Base-by-base conservation (phyloP, 2,888 invertebrate species). In the Folsomia candida region DNA sequence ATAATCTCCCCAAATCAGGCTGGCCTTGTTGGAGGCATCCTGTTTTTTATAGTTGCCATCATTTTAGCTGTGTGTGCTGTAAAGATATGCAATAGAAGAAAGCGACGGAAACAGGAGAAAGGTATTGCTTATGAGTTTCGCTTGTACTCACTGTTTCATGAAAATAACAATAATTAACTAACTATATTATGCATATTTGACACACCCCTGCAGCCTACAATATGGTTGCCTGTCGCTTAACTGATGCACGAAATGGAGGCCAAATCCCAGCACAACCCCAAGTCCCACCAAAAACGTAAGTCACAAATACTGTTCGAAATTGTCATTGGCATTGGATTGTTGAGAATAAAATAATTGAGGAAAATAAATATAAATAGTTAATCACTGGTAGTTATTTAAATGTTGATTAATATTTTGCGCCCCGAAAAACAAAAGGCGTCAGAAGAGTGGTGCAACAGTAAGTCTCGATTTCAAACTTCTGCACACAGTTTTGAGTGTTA, bases 1-100 rank as follows among this genome's bases (percentile, higher is more conserved):
- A n/a, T n/a, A n/a, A n/a, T n/a, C n/a, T n/a, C n/a, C n/a, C n/a
- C n/a, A n/a, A n/a, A n/a, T n/a, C n/a, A n/a, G n/a, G 96, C 97
- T 82, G 97, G 96, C 77, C 93, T 97, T 81, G 94, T 97, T 80
- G 97, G 97, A 81, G 97, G 97, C 80, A 91, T 97, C 82, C 88
- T 97, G 83, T 97, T 97, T 88, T 94, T 97, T 88, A 92, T 97
- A 83, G 95, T 97, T 82, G 95, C 96, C 84, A 94, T 97, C 85
- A 94, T 97, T 83, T 89, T 97, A 82, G 95, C 96, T 81, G 92
- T 97, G 83, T 95, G 97, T 87, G 94, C 95, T 81, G 95, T 97
- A 83, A 95, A 97, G 88, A 95, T 96, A 85, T 95, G 95, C 89
- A 97, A 96, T 87, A 94, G 95, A 86, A 88, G 95, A 83, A 95